Conservation (phyloP, 35 echinoderm and acorn worm species). For the Heliocidaris tuberculata region DNA sequence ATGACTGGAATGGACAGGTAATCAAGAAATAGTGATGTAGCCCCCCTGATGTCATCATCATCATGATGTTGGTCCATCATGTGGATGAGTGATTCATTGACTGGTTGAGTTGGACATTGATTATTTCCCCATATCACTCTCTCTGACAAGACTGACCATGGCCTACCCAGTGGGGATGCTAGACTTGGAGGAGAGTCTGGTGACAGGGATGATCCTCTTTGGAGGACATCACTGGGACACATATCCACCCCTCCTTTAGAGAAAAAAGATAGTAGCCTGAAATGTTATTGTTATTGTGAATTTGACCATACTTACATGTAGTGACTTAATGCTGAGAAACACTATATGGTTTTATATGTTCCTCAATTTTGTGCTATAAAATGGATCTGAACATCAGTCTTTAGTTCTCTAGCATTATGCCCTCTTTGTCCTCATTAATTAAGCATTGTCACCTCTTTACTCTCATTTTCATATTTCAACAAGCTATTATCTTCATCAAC, state of each 20-base stretch:
- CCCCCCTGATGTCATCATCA: background rate
- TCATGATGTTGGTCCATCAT: background rate
- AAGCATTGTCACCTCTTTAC: no score
- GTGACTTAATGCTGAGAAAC: background rate
- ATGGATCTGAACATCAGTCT: no score
- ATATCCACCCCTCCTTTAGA: background rate
- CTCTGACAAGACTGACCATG: background rate
- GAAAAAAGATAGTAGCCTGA: background rate
- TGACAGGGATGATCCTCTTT: background rate
- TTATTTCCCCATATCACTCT: slow-evolving; percentile 8
- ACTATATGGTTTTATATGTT: background rate
- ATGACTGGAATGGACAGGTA: no score
- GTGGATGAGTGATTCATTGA: background rate
- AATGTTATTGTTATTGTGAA: background rate
- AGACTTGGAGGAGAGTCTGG: background rate
- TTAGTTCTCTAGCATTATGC: no score
- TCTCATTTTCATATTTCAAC: no score
- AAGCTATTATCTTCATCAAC: no score
- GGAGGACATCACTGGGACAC: background rate
- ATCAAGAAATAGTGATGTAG: no score
- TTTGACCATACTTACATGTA: background rate
- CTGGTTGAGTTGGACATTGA: background rate
- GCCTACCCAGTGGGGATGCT: background rate
- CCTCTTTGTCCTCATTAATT: no score
- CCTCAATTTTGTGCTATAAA: background rate